Base-by-base conservation (phyloP, 2,888 invertebrate genomes). In the Pegoplata infirma region DNA sequence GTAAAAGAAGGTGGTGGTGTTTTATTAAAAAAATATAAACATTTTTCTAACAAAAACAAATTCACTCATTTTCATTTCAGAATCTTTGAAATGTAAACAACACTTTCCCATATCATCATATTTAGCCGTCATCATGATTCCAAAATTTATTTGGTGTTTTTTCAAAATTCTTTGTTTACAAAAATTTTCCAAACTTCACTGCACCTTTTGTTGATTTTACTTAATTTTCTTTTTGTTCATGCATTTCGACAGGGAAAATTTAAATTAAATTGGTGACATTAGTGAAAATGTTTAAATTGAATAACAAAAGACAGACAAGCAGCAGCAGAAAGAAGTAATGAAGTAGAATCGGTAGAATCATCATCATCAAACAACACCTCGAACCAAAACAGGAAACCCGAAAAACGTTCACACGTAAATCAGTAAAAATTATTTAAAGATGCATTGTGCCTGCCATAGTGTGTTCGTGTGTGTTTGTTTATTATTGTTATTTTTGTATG, bases 131-230 rank as follows among this genome's bases (percentile, higher is more conserved):
- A 74, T 23, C 23, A 67, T 59, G 63, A 36, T 64, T 53, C 36
- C 36, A 71, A 71, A 44, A 63, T 55, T 53, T 71, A 53, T 71
- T 47, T 36, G n/a, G 36, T 40, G 32, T 59, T 58, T 16, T 51
- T 36, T 63, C 12, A 19, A 12, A 25, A 17, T 53, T 44, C 44
- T 59, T 73, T 73, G 73, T 66, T 66, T 66, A 66, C 44, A 51
- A 56, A 40, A 66, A 19, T 63, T 28, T 55, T 61, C n/a, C 53
- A 58, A 59, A 67, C 63, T 44, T 36, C 16, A 36, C 25, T 61
- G 66, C 71, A 76, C 71, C 72, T 72, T 76, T 76, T 76, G 63
- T 76, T 76, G 40, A 51, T 58, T 63, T 56, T 28, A 44, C 63
- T 61, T 55, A 59, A 55, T 66, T 59, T 66, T 16, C n/a, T n/a